These are phyloP conservation scores for Ips typographus DNA, from an alignment of 1,140 invertebrate genomes.

Conservation along the genomic window DNA sequence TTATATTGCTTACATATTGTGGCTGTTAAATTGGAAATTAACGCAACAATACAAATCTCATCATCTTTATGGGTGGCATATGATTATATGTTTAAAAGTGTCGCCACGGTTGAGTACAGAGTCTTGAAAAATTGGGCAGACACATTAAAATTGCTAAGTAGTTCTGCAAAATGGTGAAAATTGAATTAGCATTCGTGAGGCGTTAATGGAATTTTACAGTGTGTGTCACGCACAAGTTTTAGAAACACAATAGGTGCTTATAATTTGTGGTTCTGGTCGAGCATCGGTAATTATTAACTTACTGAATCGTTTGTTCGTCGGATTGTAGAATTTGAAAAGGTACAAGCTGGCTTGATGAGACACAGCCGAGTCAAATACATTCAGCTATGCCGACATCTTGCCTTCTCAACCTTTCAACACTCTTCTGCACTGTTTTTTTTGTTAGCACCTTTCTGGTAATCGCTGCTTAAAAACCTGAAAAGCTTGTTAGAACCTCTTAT, in stretches of 20 bases:
- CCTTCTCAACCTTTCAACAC: slow-evolving; percentile 60
- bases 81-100: slow-evolving; percentile 1
- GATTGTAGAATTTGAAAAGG: slow-evolving; percentile 27
- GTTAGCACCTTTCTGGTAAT: slow-evolving; percentile 15
- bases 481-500: slow-evolving; percentile 26
- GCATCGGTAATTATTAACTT: too few relatives aligned
- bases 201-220: slow-evolving; percentile 28
- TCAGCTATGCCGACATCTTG: slow-evolving; percentile 71
- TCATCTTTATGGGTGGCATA: slow-evolving; percentile 15
- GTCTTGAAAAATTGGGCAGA: slow-evolving; percentile 10
- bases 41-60: background rate
- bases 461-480: slow-evolving; percentile 20
- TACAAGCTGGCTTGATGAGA: slow-evolving; percentile 64
- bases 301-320: too few relatives aligned
- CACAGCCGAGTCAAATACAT: slow-evolving; percentile 62
- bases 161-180: slow-evolving; percentile 25
- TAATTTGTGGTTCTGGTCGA: too few relatives aligned
- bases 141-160: slow-evolving; percentile 28
- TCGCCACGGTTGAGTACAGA: slow-evolving; percentile 12
- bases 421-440: background rate
- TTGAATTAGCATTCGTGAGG: slow-evolving; percentile 24
- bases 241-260: too few relatives aligned
- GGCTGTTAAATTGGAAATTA: too few relatives aligned
- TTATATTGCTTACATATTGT: too few relatives aligned
- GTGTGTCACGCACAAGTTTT: slow-evolving; percentile 3